Percentiles rank a stretch among this genome's conserved stretches.
These are phyloP conservation scores for Agapetus fuscipes DNA, from an alignment of 2,888 invertebrate species.

Conservation along the genomic window DNA sequence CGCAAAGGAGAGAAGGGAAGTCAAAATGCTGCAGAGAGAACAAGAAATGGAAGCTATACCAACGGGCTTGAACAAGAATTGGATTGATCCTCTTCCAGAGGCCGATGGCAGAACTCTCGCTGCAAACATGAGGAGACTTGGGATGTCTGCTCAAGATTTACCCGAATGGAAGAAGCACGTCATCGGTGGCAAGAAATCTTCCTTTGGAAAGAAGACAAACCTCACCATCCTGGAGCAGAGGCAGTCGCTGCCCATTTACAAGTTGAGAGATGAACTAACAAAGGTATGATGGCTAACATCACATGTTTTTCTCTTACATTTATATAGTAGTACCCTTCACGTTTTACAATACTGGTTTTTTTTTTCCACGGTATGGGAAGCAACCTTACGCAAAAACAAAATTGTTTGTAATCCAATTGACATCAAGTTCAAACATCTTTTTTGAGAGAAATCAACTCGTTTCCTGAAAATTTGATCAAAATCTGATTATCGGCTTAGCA, in stretches of 20 bases:
- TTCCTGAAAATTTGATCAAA: too few species aligned
- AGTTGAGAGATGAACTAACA: constrained; percentile 86
- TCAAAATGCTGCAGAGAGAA: constrained; percentile 92
- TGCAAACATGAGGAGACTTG: constrained; percentile 77
- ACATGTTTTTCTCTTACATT: constrained; percentile 3
- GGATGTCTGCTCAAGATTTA: constrained; percentile 76
- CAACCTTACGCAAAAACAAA: too few species aligned
- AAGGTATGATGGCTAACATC: constrained; percentile 63
- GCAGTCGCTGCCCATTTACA: constrained; percentile 92
- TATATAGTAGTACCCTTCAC: too few species aligned
- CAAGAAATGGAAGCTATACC: constrained; percentile 82
- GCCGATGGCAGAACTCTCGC: constrained; percentile 61
- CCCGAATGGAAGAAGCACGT: constrained; percentile 99
- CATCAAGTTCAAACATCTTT: too few species aligned
- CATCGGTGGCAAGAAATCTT: constrained; percentile 94
- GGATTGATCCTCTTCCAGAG: constrained; percentile 94
- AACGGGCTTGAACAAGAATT: constrained; percentile 79
- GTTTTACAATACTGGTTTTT: too few species aligned
- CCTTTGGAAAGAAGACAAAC: constrained; percentile 96
- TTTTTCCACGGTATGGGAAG: too few species aligned
- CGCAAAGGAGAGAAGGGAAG: constrained; percentile 92
- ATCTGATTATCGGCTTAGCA: too few species aligned
- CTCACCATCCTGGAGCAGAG: constrained; percentile 90
- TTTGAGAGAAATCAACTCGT: too few species aligned
- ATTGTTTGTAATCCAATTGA: too few species aligned